Conservation (phyloP, 1,140 invertebrate species). For the Hesperophylax magnus region DNA sequence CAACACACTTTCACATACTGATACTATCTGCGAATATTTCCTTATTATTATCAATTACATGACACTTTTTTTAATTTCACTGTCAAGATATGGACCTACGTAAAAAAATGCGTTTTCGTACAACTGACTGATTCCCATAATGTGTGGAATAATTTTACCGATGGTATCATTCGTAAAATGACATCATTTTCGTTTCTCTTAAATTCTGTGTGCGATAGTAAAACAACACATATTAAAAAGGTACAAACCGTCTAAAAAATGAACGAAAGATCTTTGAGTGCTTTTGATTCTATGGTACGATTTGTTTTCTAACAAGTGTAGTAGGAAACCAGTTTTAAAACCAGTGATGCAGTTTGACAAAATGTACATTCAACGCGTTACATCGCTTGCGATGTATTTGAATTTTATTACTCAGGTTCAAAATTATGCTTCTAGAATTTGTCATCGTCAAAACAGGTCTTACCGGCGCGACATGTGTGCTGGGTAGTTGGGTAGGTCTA, state of each 20-base stretch:
- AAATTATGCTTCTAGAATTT: not conserved
- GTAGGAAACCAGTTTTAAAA: not conserved
- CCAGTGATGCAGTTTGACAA: not conserved
- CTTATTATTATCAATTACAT: too few relatives aligned
- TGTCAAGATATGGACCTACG: too few relatives aligned
- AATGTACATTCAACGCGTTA: not conserved
- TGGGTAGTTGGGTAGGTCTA: not conserved
- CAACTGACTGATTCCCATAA: not conserved
- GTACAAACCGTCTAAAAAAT: not conserved
- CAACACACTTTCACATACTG: too few relatives aligned
- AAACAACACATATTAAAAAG: not conserved
- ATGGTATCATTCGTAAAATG: constrained; percentile 26
- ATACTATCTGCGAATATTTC: too few relatives aligned
- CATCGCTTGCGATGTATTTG: too few relatives aligned
- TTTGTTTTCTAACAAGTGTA: not conserved
- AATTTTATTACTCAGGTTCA: not conserved
- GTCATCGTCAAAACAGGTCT: not conserved
- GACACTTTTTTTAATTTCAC: too few relatives aligned
- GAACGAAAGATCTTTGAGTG: too few relatives aligned
- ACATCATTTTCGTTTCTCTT: constrained; percentile 18
- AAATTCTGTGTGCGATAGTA: too few relatives aligned
- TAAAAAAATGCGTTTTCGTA: too few relatives aligned
- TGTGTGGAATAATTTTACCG: constrained; percentile 5
- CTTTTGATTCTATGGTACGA: too few relatives aligned
- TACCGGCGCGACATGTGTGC: not conserved